These are phyloP conservation scores for Drosophila trichaetosa DNA, from an alignment of 2,888 invertebrate genomes.

Conservation along the genomic window DNA sequence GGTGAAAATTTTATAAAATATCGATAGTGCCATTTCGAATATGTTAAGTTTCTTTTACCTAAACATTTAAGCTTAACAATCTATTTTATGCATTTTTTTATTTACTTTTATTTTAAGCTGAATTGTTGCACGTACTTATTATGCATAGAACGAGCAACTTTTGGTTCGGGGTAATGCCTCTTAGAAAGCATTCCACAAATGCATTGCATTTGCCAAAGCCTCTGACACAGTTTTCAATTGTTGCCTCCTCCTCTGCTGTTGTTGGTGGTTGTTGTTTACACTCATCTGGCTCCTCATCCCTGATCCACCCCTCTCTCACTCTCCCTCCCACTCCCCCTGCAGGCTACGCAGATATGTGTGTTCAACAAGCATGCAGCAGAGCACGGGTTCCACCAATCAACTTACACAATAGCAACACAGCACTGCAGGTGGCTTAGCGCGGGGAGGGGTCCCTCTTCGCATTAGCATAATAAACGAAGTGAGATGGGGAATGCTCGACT, in stretches of 20 bases:
- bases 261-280: constrained; percentile 4
- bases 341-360: constrained; percentile 20
- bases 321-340: not conserved
- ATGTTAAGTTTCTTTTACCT: not conserved
- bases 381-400: constrained; percentile 32
- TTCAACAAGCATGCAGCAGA: constrained; percentile 22
- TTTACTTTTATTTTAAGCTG: not conserved
- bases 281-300: constrained; percentile 2
- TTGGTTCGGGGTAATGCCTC: constrained; percentile 57
- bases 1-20: not conserved
- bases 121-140: constrained; percentile 20
- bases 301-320: constrained; percentile 1
- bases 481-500: constrained; percentile 13
- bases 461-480: constrained; percentile 69
- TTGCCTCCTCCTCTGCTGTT: constrained; percentile 34
- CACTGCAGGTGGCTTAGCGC: not conserved
- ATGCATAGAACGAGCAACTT: constrained; percentile 16
- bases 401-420: constrained; percentile 47
- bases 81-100: not conserved
- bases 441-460: constrained; percentile 23
- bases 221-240: constrained; percentile 72
- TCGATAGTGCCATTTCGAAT: not conserved
- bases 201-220: constrained; percentile 54
- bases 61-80: not conserved
- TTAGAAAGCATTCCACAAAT: constrained; percentile 71